Percentiles rank a stretch among this genome's conserved stretches.
phyloP scores from a whole-genome alignment of 2,797 vertebrate genomes.

The Halcyon smyrnensis region DNA sequence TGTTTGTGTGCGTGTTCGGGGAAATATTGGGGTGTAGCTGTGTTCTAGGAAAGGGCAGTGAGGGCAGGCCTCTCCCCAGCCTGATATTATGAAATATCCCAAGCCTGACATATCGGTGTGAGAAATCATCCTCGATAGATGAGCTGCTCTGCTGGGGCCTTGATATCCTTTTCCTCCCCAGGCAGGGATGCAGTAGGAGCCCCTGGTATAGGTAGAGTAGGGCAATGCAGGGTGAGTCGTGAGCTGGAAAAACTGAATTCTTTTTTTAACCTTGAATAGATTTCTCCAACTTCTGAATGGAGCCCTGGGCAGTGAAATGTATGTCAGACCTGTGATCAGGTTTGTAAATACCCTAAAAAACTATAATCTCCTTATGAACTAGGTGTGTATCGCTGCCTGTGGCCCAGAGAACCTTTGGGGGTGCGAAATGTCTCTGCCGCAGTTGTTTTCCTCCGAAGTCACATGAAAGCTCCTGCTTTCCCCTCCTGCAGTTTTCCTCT shows the following conservation, averaged over 20 bases:
- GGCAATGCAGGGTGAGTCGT: background rate
- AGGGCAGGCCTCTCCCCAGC: background rate
- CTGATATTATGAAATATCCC: background rate
- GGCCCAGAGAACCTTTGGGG: background rate
- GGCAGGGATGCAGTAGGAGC: background rate
- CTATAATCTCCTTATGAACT: background rate
- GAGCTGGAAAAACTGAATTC: background rate
- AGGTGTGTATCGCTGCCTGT: background rate
- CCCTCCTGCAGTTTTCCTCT: slow-evolving; percentile 20
- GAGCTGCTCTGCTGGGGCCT: background rate
- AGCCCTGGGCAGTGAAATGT: background rate
- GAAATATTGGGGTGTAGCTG: background rate
- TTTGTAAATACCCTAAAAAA: background rate
- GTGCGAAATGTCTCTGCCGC: rapidly evolving
- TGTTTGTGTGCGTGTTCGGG: background rate
- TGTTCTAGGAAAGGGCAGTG: slow-evolving; percentile 38
- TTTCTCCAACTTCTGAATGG: background rate
- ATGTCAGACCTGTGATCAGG: background rate
- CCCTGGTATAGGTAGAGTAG: background rate
- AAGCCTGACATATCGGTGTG: background rate
- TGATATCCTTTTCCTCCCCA: background rate
- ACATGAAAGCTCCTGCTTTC: background rate
- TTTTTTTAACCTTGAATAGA: background rate
- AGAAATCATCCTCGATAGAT: background rate
- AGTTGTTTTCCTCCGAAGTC: slow-evolving; percentile 18